Conservation (phyloP, 2,888 invertebrate genomes). For the Zaprionus lineosus region DNA sequence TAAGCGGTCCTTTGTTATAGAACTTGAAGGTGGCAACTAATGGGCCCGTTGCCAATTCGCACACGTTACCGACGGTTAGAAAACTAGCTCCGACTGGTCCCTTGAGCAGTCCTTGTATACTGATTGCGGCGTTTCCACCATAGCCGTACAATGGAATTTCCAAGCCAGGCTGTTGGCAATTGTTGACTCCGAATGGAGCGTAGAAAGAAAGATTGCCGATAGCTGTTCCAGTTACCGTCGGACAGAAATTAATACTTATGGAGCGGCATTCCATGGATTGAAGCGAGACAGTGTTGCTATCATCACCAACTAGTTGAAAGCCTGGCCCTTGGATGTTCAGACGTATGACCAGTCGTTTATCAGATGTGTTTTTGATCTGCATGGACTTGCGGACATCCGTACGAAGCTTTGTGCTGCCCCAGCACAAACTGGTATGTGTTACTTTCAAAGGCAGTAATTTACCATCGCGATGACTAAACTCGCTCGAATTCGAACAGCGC, state of each 20-base stretch:
- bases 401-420: conserved; percentile 85
- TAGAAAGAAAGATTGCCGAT: conserved; percentile 84
- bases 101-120: conserved; percentile 84
- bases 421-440: conserved; percentile 85
- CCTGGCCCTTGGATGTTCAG: conserved; percentile 83
- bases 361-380: conserved; percentile 84
- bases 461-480: conserved; percentile 81
- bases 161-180: conserved; percentile 59
- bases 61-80: conserved; percentile 85
- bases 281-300: conserved; percentile 82
- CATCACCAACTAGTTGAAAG: conserved; percentile 82
- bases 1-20: conserved; percentile 85
- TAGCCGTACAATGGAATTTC: conserved; percentile 84
- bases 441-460: conserved; percentile 84
- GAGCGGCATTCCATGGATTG: conserved; percentile 85
- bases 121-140: conserved; percentile 85
- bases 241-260: conserved; percentile 84
- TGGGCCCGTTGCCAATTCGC: conserved; percentile 80
- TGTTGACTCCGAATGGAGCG: conserved; percentile 81
- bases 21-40: conserved; percentile 84
- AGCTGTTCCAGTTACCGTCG: conserved; percentile 84
- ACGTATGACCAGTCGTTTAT: conserved; percentile 85
- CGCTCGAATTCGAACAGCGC: conserved; percentile 81
- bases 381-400: conserved; percentile 84
- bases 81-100: conserved; percentile 85